Conservation (phyloP, 2,113 vertebrate species). For the Lepisosteus osseus region DNA sequence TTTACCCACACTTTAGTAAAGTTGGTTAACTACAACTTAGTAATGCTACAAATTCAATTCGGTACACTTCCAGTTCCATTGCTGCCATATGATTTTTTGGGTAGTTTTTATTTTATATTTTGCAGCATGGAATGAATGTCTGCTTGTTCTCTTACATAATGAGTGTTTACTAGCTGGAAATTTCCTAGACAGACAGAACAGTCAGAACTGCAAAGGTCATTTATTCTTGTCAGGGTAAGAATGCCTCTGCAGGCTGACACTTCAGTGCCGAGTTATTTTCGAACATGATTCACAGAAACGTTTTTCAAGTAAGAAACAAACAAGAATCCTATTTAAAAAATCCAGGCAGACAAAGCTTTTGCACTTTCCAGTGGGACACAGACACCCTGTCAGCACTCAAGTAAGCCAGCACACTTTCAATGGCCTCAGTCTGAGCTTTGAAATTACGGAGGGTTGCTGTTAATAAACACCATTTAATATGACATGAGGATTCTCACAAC, state of each 20-base stretch:
- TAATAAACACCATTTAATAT: constrained; percentile 21
- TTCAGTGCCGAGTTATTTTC: constrained; percentile 34
- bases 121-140: too few relatives aligned
- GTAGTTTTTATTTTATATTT: too few relatives aligned
- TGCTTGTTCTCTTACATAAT: too few relatives aligned
- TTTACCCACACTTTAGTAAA: too few relatives aligned
- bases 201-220: constrained; percentile 43
- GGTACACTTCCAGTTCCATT: too few relatives aligned
- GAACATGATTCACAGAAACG: constrained; percentile 9
- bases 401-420: background rate
- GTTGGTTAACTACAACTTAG: too few relatives aligned
- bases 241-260: constrained; percentile 32
- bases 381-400: too few relatives aligned
- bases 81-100: too few relatives aligned
- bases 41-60: too few relatives aligned
- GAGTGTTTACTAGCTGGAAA: too few relatives aligned
- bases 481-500: constrained; percentile 16
- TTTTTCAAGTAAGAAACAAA: constrained; percentile 18
- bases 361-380: constrained; percentile 15
- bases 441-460: constrained; percentile 23
- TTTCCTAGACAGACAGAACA: constrained; percentile 18
- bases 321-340: constrained; percentile 42
- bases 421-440: background rate
- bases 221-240: constrained; percentile 49
- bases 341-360: constrained; percentile 39